Conservation (phyloP, 2,888 invertebrate species). For the Tortricodes alternella region DNA sequence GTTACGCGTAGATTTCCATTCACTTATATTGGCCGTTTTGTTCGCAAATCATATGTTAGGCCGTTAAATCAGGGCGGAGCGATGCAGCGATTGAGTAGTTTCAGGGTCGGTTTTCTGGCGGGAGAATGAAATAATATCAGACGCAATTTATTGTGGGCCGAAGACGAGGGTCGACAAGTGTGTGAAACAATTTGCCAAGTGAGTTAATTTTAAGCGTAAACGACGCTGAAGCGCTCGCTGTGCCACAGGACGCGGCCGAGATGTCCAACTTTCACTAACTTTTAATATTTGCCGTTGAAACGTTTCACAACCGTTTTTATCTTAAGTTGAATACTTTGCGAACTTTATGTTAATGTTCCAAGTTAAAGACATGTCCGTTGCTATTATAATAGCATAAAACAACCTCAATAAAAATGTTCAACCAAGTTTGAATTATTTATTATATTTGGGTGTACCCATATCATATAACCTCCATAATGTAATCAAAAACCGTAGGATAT, state of each 20-base stretch:
- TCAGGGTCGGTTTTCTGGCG: constrained; percentile 3
- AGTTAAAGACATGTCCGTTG: not conserved
- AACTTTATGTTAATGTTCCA: constrained; percentile 13
- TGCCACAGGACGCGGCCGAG: constrained; percentile 25
- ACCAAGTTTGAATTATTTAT: no score
- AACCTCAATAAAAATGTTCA: constrained; percentile 8
- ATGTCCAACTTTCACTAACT: constrained; percentile 38
- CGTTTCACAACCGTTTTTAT: constrained; percentile 15
- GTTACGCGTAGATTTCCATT: not conserved
- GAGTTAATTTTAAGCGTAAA: constrained; percentile 54
- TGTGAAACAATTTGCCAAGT: constrained; percentile 68
- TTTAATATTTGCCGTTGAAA: constrained; percentile 29
- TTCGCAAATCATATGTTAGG: constrained; percentile 4
- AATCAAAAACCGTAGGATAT: no score
- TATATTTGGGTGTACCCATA: no score
- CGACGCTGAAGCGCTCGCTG: constrained; percentile 34
- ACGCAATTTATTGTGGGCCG: constrained; percentile 46
- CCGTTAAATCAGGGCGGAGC: constrained; percentile 5
- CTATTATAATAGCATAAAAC: constrained; percentile 9
- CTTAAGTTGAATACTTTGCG: constrained; percentile 18
- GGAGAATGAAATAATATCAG: constrained; percentile 47
- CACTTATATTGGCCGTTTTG: constrained; percentile 2
- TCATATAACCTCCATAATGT: no score
- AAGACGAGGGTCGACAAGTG: constrained; percentile 64
- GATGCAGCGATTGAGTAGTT: constrained; percentile 27